These are phyloP conservation scores for Penaeus monodon DNA, from an alignment of 2,888 invertebrate genomes.

Conservation along the genomic window DNA sequence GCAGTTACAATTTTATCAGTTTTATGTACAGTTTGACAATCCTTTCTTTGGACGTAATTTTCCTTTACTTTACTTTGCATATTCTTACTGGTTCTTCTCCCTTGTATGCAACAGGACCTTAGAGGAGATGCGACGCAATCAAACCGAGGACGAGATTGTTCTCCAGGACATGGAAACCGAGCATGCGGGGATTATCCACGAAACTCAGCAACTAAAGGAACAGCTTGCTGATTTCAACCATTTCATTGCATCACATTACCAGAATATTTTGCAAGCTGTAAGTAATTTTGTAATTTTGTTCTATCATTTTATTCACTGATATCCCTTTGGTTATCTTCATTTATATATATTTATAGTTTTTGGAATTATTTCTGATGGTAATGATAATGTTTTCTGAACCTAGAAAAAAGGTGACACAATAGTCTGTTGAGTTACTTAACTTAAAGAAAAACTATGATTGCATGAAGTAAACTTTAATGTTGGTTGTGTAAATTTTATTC, in stretches of 20 bases:
- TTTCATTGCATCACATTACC: conserved; percentile 1
- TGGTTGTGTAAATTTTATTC: too few relatives aligned
- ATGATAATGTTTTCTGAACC: too few relatives aligned
- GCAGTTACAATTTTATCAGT: neutral
- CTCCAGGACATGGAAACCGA: conserved; percentile 8
- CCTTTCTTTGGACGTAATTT: too few relatives aligned
- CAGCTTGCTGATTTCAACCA: neutral
- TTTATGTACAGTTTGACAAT: too few relatives aligned
- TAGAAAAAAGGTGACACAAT: too few relatives aligned
- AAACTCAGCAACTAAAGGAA: neutral
- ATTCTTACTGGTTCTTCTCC: neutral
- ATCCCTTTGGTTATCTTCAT: too few relatives aligned
- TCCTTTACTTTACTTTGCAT: neutral
- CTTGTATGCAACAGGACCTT: neutral
- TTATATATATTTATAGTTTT: too few relatives aligned
- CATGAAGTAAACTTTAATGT: too few relatives aligned
- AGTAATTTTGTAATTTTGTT: neutral
- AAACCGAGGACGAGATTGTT: conserved; percentile 27
- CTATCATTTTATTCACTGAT: too few relatives aligned
- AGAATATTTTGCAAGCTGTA: conserved; percentile 20
- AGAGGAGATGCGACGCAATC: conserved; percentile 1
- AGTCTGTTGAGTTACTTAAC: too few relatives aligned
- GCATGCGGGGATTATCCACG: neutral
- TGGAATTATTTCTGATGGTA: too few relatives aligned
- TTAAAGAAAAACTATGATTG: too few relatives aligned